phyloP scores from a whole-genome alignment of 1,140 invertebrate species.

The Octopus sinensis region DNA sequence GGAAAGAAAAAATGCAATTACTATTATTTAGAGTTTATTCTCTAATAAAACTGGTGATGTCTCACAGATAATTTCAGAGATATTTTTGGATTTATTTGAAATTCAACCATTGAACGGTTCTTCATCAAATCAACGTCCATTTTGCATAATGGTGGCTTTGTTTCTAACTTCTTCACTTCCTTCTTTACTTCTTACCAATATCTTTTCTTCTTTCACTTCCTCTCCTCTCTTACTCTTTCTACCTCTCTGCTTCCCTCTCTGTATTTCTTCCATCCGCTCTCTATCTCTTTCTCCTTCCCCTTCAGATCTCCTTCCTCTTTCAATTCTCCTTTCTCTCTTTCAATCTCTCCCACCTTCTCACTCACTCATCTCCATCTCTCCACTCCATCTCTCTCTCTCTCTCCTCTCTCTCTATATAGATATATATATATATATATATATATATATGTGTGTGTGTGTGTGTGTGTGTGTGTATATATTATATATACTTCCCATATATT shows the following conservation, averaged over 20 bases:
- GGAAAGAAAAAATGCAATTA: no score
- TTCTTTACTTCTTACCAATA: neutral
- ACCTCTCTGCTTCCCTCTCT: neutral
- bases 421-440: neutral
- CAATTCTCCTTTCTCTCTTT: neutral
- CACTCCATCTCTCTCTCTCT: neutral
- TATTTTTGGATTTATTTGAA: no score
- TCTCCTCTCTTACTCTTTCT: neutral
- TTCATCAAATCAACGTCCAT: no score
- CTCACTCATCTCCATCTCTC: neutral
- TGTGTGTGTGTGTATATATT: no score
- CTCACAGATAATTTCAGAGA: no score
- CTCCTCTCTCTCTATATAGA: neutral
- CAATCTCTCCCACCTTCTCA: neutral
- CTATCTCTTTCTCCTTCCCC: neutral
- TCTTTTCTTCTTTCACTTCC: neutral
- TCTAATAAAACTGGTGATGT: no score
- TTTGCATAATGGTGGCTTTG: neutral
- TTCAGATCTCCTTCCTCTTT: neutral
- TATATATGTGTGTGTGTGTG: no score
- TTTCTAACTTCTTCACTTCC: neutral
- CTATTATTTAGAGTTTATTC: no score
- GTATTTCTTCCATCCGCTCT: neutral
- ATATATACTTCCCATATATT: no score
- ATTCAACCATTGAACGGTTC: no score